phyloP scores from a whole-genome alignment of 2,888 invertebrate species.

The Leptopilina syphax region DNA sequence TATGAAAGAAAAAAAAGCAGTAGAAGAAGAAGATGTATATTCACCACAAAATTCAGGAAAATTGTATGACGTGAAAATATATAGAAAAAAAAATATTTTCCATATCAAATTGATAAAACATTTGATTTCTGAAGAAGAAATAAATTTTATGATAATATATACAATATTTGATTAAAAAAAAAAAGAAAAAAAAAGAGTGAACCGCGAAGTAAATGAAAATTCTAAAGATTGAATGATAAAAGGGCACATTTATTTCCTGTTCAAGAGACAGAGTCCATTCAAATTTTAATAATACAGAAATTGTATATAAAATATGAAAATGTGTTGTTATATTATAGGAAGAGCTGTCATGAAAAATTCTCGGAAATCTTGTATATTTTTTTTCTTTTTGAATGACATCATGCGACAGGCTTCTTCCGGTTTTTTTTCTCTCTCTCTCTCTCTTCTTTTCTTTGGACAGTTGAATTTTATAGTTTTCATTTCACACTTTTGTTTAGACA shows the following conservation, averaged over 20 bases:
- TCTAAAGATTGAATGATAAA: constrained; percentile 5
- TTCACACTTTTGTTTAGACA: constrained; percentile 19
- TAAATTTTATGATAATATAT: neutral
- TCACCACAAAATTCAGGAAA: neutral
- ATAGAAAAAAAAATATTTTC: neutral
- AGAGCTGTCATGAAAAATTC: constrained; percentile 6
- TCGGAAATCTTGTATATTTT: constrained; percentile 12
- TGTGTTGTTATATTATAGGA: neutral
- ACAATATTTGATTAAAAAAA: neutral
- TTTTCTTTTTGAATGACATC: neutral
- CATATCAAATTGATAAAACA: neutral
- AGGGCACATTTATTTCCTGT: neutral
- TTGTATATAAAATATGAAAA: constrained; percentile 10
- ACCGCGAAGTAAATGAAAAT: neutral
- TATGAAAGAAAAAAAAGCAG: neutral
- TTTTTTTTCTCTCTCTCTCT: neutral
- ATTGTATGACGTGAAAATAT: neutral
- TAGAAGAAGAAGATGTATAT: neutral
- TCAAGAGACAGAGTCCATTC: neutral
- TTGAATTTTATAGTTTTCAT: constrained; percentile 23
- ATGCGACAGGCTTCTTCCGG: neutral
- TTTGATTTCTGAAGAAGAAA: neutral
- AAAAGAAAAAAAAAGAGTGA: neutral
- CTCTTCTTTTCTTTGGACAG: neutral
- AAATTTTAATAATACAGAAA: constrained; percentile 13